These are phyloP conservation scores for Leptopilina boulardi DNA, from an alignment of 1,140 invertebrate species.

Conservation along the genomic window DNA sequence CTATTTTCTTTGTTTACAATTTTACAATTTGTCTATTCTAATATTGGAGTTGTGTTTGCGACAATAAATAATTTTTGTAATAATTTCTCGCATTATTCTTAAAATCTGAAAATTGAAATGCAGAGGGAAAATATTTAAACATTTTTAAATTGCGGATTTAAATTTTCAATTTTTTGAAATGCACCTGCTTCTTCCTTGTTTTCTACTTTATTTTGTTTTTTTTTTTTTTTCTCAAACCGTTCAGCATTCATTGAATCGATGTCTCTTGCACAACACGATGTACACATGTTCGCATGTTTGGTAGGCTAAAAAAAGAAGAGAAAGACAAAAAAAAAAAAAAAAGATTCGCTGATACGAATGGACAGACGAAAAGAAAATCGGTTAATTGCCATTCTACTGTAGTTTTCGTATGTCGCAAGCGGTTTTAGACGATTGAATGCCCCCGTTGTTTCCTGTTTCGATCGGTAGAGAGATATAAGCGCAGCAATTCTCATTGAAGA, in stretches of 20 bases:
- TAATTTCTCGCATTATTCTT: too few species aligned
- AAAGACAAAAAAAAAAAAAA: background rate
- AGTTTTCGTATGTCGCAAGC: conserved; percentile 20
- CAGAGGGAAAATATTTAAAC: background rate
- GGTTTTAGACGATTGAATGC: conserved; percentile 28
- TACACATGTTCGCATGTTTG: conserved; percentile 31
- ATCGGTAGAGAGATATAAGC: background rate
- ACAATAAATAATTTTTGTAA: too few species aligned
- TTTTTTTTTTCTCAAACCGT: background rate
- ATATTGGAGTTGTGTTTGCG: too few species aligned
- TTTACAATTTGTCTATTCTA: too few species aligned
- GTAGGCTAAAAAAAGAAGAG: too few species aligned
- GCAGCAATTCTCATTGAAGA: background rate
- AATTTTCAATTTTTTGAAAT: background rate
- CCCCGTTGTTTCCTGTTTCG: conserved; percentile 23
- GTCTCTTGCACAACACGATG: conserved; percentile 26
- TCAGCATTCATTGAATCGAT: conserved; percentile 17
- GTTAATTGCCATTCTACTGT: conserved; percentile 33
- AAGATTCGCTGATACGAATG: conserved; percentile 12
- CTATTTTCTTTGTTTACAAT: too few species aligned
- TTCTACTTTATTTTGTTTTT: conserved; percentile 11
- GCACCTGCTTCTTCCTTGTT: conserved; percentile 2
- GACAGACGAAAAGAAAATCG: conserved; percentile 11
- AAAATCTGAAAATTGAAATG: background rate
- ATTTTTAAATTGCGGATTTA: background rate